These are phyloP conservation scores for Eupsilia transversa DNA, from an alignment of 2,888 invertebrate species.

Conservation along the genomic window DNA sequence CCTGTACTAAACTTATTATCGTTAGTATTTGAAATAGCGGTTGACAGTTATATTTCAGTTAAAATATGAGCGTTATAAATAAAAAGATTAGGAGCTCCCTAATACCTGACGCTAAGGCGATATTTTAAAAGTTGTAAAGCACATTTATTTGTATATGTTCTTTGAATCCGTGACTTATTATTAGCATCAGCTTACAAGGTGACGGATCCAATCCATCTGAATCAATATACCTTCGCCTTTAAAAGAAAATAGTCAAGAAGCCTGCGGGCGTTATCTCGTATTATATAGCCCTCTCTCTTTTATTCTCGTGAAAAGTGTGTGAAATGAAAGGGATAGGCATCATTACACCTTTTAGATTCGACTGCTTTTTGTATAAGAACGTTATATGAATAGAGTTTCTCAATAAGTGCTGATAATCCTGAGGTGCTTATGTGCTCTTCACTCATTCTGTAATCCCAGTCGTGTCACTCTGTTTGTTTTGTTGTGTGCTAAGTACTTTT, in stretches of 20 bases:
- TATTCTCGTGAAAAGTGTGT: conserved; percentile 51
- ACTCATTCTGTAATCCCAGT: conserved; percentile 72
- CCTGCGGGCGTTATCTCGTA: conserved; percentile 63
- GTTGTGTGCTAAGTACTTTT: conserved; percentile 53
- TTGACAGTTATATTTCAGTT: conserved; percentile 48
- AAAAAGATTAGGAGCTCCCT: conserved; percentile 44
- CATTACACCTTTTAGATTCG: conserved; percentile 50
- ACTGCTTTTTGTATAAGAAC: conserved; percentile 49
- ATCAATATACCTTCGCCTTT: conserved; percentile 79
- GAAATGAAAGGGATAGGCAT: conserved; percentile 64
- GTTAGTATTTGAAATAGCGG: conserved; percentile 44
- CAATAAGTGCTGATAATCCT: conserved; percentile 58
- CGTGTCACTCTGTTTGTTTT: conserved; percentile 66
- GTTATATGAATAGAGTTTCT: conserved; percentile 41
- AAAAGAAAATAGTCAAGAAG: conserved; percentile 73
- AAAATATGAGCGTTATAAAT: conserved; percentile 59
- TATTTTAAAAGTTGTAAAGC: conserved; percentile 44
- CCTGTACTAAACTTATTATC: conserved; percentile 33
- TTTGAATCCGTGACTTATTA: conserved; percentile 62
- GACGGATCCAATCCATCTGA: conserved; percentile 73
- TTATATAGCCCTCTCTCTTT: conserved; percentile 62
- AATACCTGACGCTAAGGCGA: conserved; percentile 51
- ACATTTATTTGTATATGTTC: conserved; percentile 47
- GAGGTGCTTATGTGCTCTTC: conserved; percentile 65
- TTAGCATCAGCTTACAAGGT: conserved; percentile 70